These are phyloP conservation scores for Chiroxiphia lanceolata DNA, from an alignment of 2,797 vertebrate species.

Conservation along the genomic window DNA sequence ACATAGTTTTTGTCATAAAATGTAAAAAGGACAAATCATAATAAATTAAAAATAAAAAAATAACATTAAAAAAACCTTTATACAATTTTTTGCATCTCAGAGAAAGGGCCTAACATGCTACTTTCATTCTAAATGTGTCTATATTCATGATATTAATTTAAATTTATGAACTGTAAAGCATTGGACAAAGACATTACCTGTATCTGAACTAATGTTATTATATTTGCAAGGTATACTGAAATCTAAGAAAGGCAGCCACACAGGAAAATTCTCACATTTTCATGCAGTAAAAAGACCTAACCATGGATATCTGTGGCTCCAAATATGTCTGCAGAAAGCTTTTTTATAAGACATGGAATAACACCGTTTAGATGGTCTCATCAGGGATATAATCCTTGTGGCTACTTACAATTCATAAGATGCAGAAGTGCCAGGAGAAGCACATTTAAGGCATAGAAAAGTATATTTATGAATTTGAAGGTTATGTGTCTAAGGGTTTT, in stretches of 20 bases:
- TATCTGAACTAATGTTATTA: not conserved
- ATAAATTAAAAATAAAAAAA: not conserved
- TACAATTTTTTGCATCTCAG: not conserved
- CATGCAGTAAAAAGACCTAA: not conserved
- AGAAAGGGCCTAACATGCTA: not conserved
- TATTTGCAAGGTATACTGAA: not conserved
- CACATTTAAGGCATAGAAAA: not conserved
- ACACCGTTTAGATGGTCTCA: not conserved
- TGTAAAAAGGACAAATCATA: not conserved
- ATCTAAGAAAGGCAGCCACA: not conserved
- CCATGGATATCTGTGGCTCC: not conserved
- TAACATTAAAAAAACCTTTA: not conserved
- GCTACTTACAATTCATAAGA: not conserved
- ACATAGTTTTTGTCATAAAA: not conserved
- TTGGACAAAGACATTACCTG: not conserved
- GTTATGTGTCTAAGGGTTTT: not conserved
- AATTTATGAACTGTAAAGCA: not conserved
- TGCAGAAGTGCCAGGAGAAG: not conserved
- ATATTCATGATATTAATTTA: not conserved
- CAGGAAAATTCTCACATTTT: not conserved
- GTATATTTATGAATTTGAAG: not conserved
- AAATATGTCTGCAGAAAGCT: not conserved
- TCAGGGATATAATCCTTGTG: not conserved
- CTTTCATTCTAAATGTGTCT: not conserved
- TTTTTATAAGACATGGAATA: not conserved